Evolutionary conservation across 2,888 invertebrate species (phyloP), one percentile per base, ranked within the genome.

Genomic region (Ichneumon xanthorius): DNA sequence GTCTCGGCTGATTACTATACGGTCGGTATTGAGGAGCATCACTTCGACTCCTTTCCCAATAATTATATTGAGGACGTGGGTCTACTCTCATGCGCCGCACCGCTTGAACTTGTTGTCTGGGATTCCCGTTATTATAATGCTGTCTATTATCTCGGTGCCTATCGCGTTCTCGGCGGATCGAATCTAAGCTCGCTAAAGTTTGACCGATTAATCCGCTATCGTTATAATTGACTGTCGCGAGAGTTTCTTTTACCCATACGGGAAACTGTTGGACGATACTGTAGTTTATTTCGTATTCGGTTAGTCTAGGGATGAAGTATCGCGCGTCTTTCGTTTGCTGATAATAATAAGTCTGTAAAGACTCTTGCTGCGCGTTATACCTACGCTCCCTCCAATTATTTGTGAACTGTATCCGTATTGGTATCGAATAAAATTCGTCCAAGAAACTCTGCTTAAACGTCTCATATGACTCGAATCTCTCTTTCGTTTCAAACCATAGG

Each of bases 181-280:
- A 53, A 26, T 82, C 82, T 30, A 77, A 58, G 48, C 77, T 82
- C 6, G 71, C 71, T 5, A 82, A 16, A 0, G 78, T 58, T 19
- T 72, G 65, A 2, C 19, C n/a, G 2, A 73, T 78, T 5, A 33
- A 1, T 6, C 22, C 45, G 1, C 78, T n/a, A 14, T 68, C 33
- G 26, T 30, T 58, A 33, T 16, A 76, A 68, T 78, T 45, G 9
- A 67, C 67, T 2, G 78, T 50, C 1, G 82, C 75, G 9, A 82
- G 58, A 11, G 30, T 63, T 63, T 77, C 77, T 40, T 71, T 45
- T 0, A 22, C 77, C 26, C 53, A 26, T 16, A 48, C 14, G 4
- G 83, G 73, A 30, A 68, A 75, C 7, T 80, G 65, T n/a, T 80
- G 61, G 14, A 72, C 30, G 14, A 80, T 71, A 9, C 26, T 72